Evolutionary conservation across 2,113 vertebrate genomes (phyloP).

Genomic region (Callipepla squamata): DNA sequence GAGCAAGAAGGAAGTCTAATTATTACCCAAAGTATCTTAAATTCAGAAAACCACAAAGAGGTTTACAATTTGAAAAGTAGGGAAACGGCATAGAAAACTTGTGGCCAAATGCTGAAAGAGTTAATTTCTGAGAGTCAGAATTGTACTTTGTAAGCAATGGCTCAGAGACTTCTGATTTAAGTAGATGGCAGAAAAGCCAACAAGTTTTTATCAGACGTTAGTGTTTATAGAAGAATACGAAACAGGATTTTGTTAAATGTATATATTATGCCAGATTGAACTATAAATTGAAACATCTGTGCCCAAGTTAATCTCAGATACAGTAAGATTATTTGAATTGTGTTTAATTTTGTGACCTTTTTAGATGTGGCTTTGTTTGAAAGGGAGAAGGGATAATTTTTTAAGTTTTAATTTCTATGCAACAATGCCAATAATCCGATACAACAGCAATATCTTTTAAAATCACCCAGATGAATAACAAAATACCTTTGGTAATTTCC

Average conservation of each 20-base stretch:
- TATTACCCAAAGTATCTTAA: constrained; percentile 64
- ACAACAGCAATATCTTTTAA: constrained; percentile 68
- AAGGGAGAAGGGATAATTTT: constrained; percentile 69
- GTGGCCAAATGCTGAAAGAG: constrained; percentile 49
- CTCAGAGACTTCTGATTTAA: constrained; percentile 68
- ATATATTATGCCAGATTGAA: constrained; percentile 79
- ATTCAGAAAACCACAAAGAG: constrained; percentile 49
- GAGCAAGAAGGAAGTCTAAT: constrained; percentile 70
- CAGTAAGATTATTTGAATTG: constrained; percentile 77
- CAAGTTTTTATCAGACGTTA: constrained; percentile 76
- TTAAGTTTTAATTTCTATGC: constrained; percentile 69
- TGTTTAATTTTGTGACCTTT: constrained; percentile 78
- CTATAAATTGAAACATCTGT: constrained; percentile 84
- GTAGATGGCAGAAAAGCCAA: constrained; percentile 77
- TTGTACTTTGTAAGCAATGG: constrained; percentile 44
- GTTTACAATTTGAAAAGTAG: constrained; percentile 44
- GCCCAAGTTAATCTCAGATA: constrained; percentile 78
- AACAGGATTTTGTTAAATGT: constrained; percentile 82
- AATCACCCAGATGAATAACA: constrained; percentile 71
- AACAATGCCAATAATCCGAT: constrained; percentile 64
- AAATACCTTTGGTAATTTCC: constrained; percentile 74
- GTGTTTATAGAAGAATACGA: constrained; percentile 83
- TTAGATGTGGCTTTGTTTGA: constrained; percentile 72
- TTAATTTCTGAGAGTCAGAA: constrained; percentile 51
- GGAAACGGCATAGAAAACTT: constrained; percentile 32